Conservation (phyloP, 1,140 invertebrate genomes). For the Sitophilus oryzae region DNA sequence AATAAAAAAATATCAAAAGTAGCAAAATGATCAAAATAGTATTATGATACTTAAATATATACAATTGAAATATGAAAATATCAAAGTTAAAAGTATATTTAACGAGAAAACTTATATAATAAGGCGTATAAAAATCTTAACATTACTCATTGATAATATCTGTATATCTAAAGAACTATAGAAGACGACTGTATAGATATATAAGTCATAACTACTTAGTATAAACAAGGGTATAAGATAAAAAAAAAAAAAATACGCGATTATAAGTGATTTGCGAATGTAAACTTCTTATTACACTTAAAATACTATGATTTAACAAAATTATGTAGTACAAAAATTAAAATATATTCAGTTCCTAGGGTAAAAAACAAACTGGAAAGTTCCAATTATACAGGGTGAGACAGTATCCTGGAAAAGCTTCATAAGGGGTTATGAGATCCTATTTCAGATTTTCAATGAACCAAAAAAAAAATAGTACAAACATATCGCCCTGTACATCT, state of each 20-base stretch:
- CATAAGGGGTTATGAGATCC: too few relatives aligned
- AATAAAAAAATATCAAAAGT: neutral
- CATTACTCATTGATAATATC: slow-evolving; percentile 5
- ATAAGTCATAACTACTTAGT: too few relatives aligned
- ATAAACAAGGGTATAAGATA: too few relatives aligned
- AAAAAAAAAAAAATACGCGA: too few relatives aligned
- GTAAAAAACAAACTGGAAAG: neutral
- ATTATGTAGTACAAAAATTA: neutral
- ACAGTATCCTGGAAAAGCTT: too few relatives aligned
- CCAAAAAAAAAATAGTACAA: too few relatives aligned
- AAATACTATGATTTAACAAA: slow-evolving; percentile 2
- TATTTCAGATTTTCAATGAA: too few relatives aligned
- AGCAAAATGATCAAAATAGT: neutral
- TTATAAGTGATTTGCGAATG: too few relatives aligned
- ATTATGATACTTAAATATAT: slow-evolving; percentile 2
- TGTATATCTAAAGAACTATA: neutral
- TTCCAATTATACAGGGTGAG: neutral
- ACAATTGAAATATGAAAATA: slow-evolving; percentile 1
- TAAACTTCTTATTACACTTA: slow-evolving; percentile 2
- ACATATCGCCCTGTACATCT: too few relatives aligned
- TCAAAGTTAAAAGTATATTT: neutral
- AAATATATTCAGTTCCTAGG: slow-evolving; percentile 2
- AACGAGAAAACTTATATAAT: slow-evolving; percentile 5
- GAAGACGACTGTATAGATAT: neutral
- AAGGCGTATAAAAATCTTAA: slow-evolving; percentile 14